Evolutionary conservation across 2,113 vertebrate genomes (phyloP), one percentile per base, ranked within the genome.

Genomic region (Hystrix cristata): DNA sequence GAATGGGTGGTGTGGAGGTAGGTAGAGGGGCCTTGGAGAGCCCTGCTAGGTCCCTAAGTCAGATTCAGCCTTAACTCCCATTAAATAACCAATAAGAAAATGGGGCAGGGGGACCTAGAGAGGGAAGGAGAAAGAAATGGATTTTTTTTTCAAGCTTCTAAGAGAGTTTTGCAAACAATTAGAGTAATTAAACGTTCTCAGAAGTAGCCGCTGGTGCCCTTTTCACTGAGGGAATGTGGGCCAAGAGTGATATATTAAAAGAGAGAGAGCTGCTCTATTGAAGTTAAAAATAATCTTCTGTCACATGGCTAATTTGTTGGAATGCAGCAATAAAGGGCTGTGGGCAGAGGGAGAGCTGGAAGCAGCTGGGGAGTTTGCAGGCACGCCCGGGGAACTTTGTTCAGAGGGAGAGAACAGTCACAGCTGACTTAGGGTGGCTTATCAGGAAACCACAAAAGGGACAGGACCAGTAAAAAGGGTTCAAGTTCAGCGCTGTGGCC

Each of bases 161-260:
- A 97, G 90, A 95, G 95, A 96, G 92, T 96, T 97, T 97, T 97
- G 95, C 96, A 97, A 98, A 97, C 95, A 97, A 98, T 97, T 78
- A 89, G 95, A 96, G 90, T 98, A 95, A 97, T 98, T 98, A 97
- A 97, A 98, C 96, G 90, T 83, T n/a, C 96, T 60, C 78, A 92
- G 15, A 43, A 97, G 97, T 96, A 97, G 81, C 96, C 95, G 83
- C 81, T 84, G 62, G 91, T 85, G 96, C 97, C 96, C 95, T 95
- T 97, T 92, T 97, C 81, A 79, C 79, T 62, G 48, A 88, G 80
- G 18, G 91, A 78, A 71, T 87, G 90, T 25, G 80, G 34, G 94
- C 95, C 97, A 97, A 67, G 96, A 96, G 76, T 94, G 88, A 92
- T 95, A 93, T 96, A 48, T 96, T 94, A 69, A 80, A 96, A 88